phyloP scores from a whole-genome alignment of 1,140 invertebrate species.

The Thrips palmi region DNA sequence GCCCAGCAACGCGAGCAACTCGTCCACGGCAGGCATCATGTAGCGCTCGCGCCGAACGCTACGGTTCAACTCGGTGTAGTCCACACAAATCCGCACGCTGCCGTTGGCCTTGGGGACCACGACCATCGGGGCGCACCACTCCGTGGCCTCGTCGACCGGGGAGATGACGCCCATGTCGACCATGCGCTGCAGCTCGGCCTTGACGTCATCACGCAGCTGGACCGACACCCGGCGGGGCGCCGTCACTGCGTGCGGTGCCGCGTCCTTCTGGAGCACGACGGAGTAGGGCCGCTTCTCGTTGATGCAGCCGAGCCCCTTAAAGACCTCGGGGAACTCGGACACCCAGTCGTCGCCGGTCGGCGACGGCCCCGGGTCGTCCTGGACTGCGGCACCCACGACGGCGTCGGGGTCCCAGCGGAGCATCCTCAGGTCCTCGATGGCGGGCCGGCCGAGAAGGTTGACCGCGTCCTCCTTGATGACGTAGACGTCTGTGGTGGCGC shows the following conservation, averaged over 20 bases:
- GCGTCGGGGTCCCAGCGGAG: too few relatives aligned
- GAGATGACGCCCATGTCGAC: slow-evolving; percentile 17
- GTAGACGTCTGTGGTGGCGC: too few relatives aligned
- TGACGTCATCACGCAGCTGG: slow-evolving; percentile 16
- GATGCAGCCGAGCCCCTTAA: too few relatives aligned
- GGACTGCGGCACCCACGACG: too few relatives aligned
- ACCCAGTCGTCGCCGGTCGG: too few relatives aligned
- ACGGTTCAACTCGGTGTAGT: slow-evolving; percentile 20
- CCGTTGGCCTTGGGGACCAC: slow-evolving; percentile 21
- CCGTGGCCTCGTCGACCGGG: slow-evolving; percentile 18
- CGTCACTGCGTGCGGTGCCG: slow-evolving; percentile 11
- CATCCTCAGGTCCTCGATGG: too few relatives aligned
- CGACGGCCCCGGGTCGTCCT: too few relatives aligned
- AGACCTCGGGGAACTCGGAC: too few relatives aligned
- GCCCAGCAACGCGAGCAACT: slow-evolving; percentile 13
- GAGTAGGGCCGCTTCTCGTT: too few relatives aligned
- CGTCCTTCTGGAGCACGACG: too few relatives aligned
- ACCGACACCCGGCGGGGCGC: slow-evolving; percentile 18
- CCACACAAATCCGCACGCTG: slow-evolving; percentile 22
- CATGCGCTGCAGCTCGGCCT: slow-evolving; percentile 16
- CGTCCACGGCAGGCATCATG: slow-evolving; percentile 17
- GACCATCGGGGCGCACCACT: slow-evolving; percentile 25
- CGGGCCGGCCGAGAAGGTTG: too few relatives aligned
- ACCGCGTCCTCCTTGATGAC: too few relatives aligned
- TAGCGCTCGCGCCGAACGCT: slow-evolving; percentile 16